Base-by-base conservation (phyloP, 2,888 invertebrate species). In the Nemotelus nigrinus region DNA sequence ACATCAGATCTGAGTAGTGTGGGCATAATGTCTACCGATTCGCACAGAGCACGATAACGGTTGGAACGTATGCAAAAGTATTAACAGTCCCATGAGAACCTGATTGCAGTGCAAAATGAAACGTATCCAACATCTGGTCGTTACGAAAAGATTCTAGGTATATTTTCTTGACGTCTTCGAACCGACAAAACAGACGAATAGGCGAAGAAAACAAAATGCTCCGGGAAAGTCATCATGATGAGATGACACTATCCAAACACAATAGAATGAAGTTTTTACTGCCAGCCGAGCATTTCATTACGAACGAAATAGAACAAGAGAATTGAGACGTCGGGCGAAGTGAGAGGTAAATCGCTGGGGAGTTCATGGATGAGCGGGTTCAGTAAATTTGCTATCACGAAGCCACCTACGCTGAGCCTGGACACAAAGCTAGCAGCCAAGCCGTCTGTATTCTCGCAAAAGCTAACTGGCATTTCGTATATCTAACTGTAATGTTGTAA, bases 211-310 rank as follows among this genome's bases (percentile, higher is more conserved):
- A 3, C 10, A 57, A 57, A 25, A 63, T 8, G 50, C 39, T 7
- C 7, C 5, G 50, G 50, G 68, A 68, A 65, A 68, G 53, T 50
- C 43, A 10, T 53, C 70, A 70, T 55, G 70, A 70, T 70, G 53
- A 70, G 70, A 70, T 53, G 53, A 53, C 70, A 70, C 39, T 55
- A 41, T 70, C 70, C 55, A 70, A 70, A 70, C 55, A 70, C 70
- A 70, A 55, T 70, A 55, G 70, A 70, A 70, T 43, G 43, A 70
- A 70, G 70, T 70, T 55, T 53, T 70, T 70, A 70, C 53, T 41
- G n/a, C 53, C 70, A 68, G 68, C 68, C 53, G 41, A 70, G 70
- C 53, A 3, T 4, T 47, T 70, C 70, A 70, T 70, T 70, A 53
- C 53, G 6, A 1, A 43, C 53, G 47, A 70, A 53, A 70, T 43